These are phyloP conservation scores for Pseudomyrmex sp. DNA, from an alignment of 1,140 invertebrate species.

Conservation along the genomic window DNA sequence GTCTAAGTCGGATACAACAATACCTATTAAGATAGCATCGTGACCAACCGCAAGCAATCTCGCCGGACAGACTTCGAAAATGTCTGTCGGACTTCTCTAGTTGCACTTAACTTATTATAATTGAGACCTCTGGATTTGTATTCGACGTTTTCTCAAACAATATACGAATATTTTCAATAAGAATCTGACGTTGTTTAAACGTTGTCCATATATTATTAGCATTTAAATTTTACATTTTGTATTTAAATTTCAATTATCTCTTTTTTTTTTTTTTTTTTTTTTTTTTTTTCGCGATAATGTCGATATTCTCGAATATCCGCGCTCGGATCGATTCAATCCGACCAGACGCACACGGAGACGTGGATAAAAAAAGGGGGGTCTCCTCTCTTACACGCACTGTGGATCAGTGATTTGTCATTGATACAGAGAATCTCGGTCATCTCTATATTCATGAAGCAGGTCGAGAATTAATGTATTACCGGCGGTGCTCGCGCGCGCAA, in stretches of 20 bases:
- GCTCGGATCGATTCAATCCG: constrained; percentile 14
- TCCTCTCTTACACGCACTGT: background rate
- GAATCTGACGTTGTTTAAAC: no score
- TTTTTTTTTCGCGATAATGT: background rate
- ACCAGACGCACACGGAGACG: no score
- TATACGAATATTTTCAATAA: background rate
- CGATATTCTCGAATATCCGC: background rate
- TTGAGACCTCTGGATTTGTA: constrained; percentile 62
- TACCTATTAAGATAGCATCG: constrained; percentile 73
- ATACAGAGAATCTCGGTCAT: background rate
- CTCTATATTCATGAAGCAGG: constrained; percentile 8
- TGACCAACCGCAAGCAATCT: constrained; percentile 67
- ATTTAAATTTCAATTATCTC: no score
- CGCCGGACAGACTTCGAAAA: constrained; percentile 62
- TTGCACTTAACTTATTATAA: constrained; percentile 67
- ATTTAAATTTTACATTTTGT: no score
- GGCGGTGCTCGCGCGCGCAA: constrained; percentile 12
- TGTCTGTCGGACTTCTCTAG: constrained; percentile 34
- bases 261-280: no score
- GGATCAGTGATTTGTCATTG: constrained; percentile 19
- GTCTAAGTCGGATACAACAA: constrained; percentile 69
- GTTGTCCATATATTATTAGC: no score
- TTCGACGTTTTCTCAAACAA: constrained; percentile 30
- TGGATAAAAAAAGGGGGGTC: constrained; percentile 6
- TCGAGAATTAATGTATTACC: constrained; percentile 49